Evolutionary conservation across 2,113 vertebrate genomes (phyloP), one percentile per base, ranked within the genome.

Genomic region (Plectropomus leopardus): DNA sequence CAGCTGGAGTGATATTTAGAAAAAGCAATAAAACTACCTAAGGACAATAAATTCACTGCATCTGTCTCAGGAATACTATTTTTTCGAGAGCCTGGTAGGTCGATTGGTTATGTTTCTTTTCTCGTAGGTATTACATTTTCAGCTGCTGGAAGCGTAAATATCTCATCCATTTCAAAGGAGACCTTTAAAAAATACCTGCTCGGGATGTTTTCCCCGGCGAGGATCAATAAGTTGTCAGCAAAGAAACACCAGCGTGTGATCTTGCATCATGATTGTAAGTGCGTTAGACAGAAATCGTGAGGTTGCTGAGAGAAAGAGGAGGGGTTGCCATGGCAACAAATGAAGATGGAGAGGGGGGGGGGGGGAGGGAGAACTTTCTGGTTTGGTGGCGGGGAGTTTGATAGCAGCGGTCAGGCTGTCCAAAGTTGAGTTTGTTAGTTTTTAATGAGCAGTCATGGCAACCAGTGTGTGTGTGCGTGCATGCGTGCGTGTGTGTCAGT

Each of bases 321-420:
- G 55, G 54, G 55, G 84, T 84, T 90, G 76, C 79, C 55, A 2
- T 83, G 70, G 87, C 51, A 90, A 90, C 89, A 64, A 69, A 87
- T 78, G 63, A 78, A 89, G 69, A 78, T 59, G 28, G 30, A 14
- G 42, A 44, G 42, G 3, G 34, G 6, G 44, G 2, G 28, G n/a
- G 23, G 32, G 55, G 14, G 14, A 54, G n/a, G 1, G 53, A 67
- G 48, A 34, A 19, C 23, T 70, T 74, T 69, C 30, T 45, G 17
- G 10, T 44, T 51, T 30, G 45, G 60, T 65, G 48, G 34, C 13
- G 42, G 59, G 13, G 40, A 51, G 34, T 71, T 72, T 42, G 65
- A 67, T 61, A 16, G 19, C 71, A 23, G 6, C 7, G 26, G 55
- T 66, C 48, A 55, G 64, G 30, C n/a, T 32, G 64, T 65, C 5